phyloP scores from a whole-genome alignment of 2,797 vertebrate genomes.

The Avahi laniger region DNA sequence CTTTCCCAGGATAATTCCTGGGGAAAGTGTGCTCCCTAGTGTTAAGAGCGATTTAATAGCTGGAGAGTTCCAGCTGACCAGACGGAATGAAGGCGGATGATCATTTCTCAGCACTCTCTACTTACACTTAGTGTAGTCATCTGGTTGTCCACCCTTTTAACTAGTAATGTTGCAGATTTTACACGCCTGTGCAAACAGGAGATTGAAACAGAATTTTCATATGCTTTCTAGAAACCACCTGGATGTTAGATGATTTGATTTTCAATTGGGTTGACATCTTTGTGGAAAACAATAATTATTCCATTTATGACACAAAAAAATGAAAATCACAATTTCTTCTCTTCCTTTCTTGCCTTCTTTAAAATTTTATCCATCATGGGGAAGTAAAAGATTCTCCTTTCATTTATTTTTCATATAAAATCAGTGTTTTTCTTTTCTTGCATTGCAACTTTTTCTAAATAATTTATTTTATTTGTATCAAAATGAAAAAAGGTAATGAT shows the following conservation, averaged over 20 bases:
- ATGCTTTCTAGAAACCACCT: neutral
- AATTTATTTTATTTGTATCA: neutral
- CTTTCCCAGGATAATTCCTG: conserved; percentile 86
- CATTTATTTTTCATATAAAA: neutral
- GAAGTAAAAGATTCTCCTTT: neutral
- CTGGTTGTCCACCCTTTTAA: accelerated
- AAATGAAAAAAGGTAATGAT: neutral
- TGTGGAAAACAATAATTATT: neutral
- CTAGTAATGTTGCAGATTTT: no score
- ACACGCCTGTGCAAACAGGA: neutral
- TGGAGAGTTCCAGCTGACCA: neutral
- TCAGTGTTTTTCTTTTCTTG: neutral
- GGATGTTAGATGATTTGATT: neutral
- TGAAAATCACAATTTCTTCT: neutral
- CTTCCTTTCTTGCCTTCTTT: neutral
- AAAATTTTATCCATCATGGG: neutral
- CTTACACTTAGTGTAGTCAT: accelerated
- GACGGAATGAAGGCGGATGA: neutral
- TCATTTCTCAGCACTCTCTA: neutral
- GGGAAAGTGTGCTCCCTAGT: conserved; percentile 96
- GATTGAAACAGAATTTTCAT: neutral
- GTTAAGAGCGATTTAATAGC: conserved; percentile 80
- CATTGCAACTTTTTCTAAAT: neutral
- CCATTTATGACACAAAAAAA: neutral
- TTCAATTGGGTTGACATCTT: neutral